A percentile compares a stretch with the other conserved stretches of the same genome.
Evolutionary conservation across 2,113 vertebrate species (phyloP).

Genomic region (Hyperopisus bebe): DNA sequence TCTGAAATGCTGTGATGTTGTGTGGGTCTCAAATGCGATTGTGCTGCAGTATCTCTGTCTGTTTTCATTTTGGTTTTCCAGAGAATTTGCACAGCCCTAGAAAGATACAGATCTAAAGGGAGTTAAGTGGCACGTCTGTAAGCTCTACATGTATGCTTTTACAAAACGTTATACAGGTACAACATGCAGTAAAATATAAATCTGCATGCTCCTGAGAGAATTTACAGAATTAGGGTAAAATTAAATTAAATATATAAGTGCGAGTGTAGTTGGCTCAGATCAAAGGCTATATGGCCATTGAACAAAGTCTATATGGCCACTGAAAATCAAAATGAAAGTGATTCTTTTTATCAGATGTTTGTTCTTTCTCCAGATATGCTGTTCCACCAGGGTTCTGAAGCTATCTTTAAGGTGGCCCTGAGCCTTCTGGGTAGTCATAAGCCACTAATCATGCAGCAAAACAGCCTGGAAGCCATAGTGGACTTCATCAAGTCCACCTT

Average conservation of each 20-base stretch:
- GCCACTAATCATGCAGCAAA: constrained; percentile 85
- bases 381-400: constrained; percentile 85
- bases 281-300: background rate
- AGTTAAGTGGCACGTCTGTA: background rate
- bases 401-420: constrained; percentile 89
- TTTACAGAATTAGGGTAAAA: background rate
- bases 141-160: background rate
- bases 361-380: constrained; percentile 70
- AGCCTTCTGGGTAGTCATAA: constrained; percentile 89
- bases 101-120: background rate
- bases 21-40: background rate
- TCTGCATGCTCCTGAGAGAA: background rate
- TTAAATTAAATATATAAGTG: background rate
- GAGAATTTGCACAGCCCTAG: background rate
- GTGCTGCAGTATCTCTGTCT: background rate
- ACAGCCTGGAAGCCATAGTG: constrained; percentile 86
- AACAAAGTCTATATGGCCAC: background rate
- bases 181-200: background rate
- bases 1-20: background rate
- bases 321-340: background rate
- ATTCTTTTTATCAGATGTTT: background rate
- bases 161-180: background rate
- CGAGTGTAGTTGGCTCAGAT: background rate
- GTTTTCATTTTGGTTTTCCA: background rate
- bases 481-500: constrained; percentile 90